Evolutionary conservation across 92 coral and sea anemone species (phyloP), one percentile per base, ranked within the genome.

Genomic region (Epizoanthus scotinus): DNA sequence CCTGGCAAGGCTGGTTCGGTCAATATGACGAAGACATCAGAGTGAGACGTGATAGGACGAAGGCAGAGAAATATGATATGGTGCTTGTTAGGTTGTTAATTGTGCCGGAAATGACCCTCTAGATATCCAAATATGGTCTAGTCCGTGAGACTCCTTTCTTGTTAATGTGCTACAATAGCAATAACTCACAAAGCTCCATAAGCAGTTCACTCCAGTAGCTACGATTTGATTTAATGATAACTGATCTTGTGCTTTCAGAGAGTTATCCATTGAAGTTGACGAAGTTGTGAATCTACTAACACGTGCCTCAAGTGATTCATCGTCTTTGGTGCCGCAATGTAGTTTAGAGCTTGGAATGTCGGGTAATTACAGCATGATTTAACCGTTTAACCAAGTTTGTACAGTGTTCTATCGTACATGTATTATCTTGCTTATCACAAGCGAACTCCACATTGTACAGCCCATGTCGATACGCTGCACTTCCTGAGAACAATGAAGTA

Each of bases 321-420:
- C 67, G 36, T 75, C 81, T 38, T 19, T n/a, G 24, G 50, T 75
- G 18, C 81, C 67, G 18, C 38, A 38, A 38, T 75, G 68, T 53
- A 34, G 68, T 31, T 31, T 59, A 53, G 68, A 20, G 9, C 31
- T 75, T 25, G 68, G 61, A 58, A 10, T 75, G 22, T 75, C 81
- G 58, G 81, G 81, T 75, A 59, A 10, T 3, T 20, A 34, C 40
- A 34, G 50, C 34, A 22, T 5, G 9, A n/a, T 58, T 52, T 27
- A 15, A 6, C 10, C 7, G 0, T 49, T 67, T 67, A 21, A 10
- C 7, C 6, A 63, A 8, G 6, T 2, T 26, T 8, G 25, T 21
- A 21, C 36, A 5, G 12, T 24, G 27, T 20, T 25, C 2, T 13
- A 9, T 26, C 1, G 67, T 8, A 63, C 67, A 63, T 19, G 14